Conservation (phyloP, 2,113 vertebrate genomes). For the Muscicapa adusta region DNA sequence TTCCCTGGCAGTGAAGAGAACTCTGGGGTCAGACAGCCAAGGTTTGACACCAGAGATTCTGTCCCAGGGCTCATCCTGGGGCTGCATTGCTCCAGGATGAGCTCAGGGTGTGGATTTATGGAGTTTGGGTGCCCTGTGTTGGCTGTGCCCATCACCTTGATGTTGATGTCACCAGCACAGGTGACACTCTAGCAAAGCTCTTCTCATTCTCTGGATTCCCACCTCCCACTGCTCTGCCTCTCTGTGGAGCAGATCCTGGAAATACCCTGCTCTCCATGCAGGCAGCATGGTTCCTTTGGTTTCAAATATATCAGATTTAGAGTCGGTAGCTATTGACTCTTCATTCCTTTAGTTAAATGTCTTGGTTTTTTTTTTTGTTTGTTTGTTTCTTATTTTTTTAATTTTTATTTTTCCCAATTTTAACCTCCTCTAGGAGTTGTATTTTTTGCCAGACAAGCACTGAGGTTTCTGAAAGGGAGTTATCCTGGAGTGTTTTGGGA, state of each 20-base stretch:
- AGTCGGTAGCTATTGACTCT: background rate
- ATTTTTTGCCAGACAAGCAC: background rate
- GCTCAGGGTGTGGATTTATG: background rate
- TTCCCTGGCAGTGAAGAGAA: background rate
- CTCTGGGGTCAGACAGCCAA: rapidly evolving
- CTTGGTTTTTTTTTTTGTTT: background rate
- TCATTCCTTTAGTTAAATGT: background rate
- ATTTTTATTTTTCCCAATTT: background rate
- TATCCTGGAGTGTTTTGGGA: rapidly evolving
- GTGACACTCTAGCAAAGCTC: rapidly evolving
- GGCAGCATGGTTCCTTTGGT: background rate
- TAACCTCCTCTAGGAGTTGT: background rate
- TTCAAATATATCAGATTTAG: background rate
- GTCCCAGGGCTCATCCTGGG: background rate
- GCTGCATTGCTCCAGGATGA: background rate
- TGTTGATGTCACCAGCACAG: rapidly evolving
- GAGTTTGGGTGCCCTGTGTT: background rate
- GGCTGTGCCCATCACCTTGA: rapidly evolving
- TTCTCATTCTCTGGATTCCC: background rate
- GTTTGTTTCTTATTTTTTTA: background rate
- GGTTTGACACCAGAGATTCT: background rate
- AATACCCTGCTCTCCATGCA: background rate
- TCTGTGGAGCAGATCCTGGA: background rate
- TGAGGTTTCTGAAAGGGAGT: background rate
- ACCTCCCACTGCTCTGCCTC: background rate